Conservation (phyloP, 2,888 invertebrate species). For the Andricus quercusramuli region DNA sequence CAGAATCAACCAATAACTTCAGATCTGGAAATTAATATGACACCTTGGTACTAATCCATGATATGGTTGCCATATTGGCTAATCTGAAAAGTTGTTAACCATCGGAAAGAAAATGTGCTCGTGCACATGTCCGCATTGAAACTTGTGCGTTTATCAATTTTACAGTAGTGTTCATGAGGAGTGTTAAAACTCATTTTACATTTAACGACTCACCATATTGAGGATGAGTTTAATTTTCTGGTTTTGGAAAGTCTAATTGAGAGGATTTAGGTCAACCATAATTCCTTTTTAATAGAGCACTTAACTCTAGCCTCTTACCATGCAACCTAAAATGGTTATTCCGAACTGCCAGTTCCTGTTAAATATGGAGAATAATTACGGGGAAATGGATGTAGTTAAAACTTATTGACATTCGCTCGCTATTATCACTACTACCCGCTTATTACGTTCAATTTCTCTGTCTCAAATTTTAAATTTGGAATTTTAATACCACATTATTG, state of each 20-base stretch:
- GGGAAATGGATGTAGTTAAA: not conserved
- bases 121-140: not conserved
- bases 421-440: not conserved
- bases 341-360: not conserved
- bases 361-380: not conserved
- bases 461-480: not conserved
- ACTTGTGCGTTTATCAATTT: not conserved
- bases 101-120: conserved; percentile 11
- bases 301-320: not conserved
- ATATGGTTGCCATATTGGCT: no score
- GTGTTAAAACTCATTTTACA: not conserved
- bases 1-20: no score
- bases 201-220: not conserved
- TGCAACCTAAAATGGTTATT: not conserved
- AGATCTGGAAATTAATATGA: no score
- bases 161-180: not conserved
- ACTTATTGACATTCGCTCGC: not conserved
- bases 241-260: conserved; percentile 9
- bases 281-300: conserved; percentile 22
- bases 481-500: no score
- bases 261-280: not conserved
- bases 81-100: no score
- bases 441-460: not conserved
- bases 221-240: conserved; percentile 14
- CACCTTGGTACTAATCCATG: no score